Base-by-base conservation (phyloP, 2,888 invertebrate species). In the Brenthis hecate region DNA sequence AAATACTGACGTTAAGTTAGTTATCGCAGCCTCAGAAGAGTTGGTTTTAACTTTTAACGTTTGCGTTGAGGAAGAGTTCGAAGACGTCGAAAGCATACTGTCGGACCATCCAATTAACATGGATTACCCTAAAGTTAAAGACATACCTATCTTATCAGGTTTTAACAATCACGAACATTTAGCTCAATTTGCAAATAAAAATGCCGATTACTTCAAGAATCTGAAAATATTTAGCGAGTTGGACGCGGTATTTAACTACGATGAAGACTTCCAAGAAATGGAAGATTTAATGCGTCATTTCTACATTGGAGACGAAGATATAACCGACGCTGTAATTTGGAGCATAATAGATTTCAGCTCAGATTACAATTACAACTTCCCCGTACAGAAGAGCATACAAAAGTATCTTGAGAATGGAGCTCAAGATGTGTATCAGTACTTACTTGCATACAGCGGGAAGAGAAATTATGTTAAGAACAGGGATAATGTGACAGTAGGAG, bases 111-210 rank as follows among this genome's bases (percentile, higher is more conserved):
- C 86, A 73, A 68, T 82, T 1, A 77, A 79, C 47, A 63, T 77
- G 32, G 62, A 75, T 13, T 70, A 77, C 1, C 80, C 84, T 0
- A 86, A 84, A 80, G 79, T 74, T 0, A 78, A 72, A 50, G 75
- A 80, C 51, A 77, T 84, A n/a, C 74, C 84, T 13, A 73, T 88
- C 51, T 69, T 89, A 19, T 76, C 84, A 13, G 90, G 90, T 6
- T 85, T 82, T 43, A 87, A 78, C 55, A 76, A 81, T 64, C 73
- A 83, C 51, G 89, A 90, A 79, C 55, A 50, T 23, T 57, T 82
- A 14, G 2, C n/a, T 1, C 11, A 0, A 0, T 78, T 76, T 28
- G 74, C 71, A 13, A 62, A 65, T 1, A 65, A 68, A 68, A 66
- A 76, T n/a, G 55, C 75, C 0, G 76, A 73, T 61, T 71, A 73